A percentile compares a stretch with the other conserved stretches of the same genome.
Conservation (phyloP, 1,140 invertebrate species). For the Scaptomyza montana region DNA sequence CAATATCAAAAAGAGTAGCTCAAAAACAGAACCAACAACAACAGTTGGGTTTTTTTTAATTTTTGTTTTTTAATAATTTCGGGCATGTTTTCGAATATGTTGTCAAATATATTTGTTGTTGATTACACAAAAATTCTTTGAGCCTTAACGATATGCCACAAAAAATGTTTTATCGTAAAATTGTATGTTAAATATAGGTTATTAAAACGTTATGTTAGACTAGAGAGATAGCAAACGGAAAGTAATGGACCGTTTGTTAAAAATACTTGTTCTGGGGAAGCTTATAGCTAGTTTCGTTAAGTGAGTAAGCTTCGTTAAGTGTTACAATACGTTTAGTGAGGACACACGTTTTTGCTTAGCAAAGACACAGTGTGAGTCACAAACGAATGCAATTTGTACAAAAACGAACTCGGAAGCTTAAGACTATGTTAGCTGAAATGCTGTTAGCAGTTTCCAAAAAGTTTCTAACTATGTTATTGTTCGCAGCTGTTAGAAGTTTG, state of each 20-base stretch:
- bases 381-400: slow-evolving; percentile 22
- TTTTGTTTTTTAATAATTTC: not conserved
- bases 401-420: slow-evolving; percentile 44
- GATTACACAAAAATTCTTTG: slow-evolving; percentile 28
- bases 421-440: slow-evolving; percentile 63
- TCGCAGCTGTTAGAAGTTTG: slow-evolving; percentile 82
- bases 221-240: slow-evolving; percentile 10
- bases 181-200: slow-evolving; percentile 16
- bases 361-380: not conserved
- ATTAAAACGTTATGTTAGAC: slow-evolving; percentile 30
- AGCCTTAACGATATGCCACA: slow-evolving; percentile 49
- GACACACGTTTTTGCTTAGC: slow-evolving; percentile 22
- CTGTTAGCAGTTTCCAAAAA: slow-evolving; percentile 46
- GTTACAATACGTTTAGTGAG: slow-evolving; percentile 11
- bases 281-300: slow-evolving; percentile 43
- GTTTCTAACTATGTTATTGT: slow-evolving; percentile 54
- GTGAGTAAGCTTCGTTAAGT: slow-evolving; percentile 13
- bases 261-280: slow-evolving; percentile 35
- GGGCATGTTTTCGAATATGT: slow-evolving; percentile 19
- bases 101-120: slow-evolving; percentile 31
- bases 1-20: slow-evolving; percentile 26
- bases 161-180: slow-evolving; percentile 40
- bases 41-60: not conserved
- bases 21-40: slow-evolving; percentile 41
- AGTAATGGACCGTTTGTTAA: slow-evolving; percentile 27